Conservation (phyloP, 1,140 invertebrate genomes). For the Linepithema humile region DNA sequence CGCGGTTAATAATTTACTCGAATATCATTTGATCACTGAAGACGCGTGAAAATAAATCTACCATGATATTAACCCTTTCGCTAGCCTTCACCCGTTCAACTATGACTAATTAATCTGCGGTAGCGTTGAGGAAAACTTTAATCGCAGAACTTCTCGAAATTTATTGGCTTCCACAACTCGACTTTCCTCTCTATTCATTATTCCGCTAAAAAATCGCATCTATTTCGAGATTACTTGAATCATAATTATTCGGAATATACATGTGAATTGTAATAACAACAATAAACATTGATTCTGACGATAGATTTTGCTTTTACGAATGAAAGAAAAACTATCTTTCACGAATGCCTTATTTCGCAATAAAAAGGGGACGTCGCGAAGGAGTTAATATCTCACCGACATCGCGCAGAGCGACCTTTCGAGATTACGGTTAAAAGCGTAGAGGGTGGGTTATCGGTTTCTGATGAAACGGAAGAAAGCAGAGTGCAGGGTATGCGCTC, state of each 20-base stretch:
- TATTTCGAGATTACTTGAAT: neutral
- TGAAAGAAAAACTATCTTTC: neutral
- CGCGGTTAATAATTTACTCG: neutral
- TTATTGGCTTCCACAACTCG: neutral
- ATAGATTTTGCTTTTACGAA: neutral
- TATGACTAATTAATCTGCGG: neutral
- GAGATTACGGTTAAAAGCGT: neutral
- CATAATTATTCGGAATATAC: neutral
- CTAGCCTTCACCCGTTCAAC: neutral
- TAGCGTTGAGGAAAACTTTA: neutral
- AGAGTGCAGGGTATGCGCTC: neutral
- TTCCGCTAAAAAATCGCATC: neutral
- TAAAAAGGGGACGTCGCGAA: too few relatives aligned
- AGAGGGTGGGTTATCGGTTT: neutral
- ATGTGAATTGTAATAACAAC: neutral
- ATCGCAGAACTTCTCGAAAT: neutral
- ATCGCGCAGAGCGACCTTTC: neutral
- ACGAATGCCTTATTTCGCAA: neutral
- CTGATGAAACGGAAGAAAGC: slow-evolving; percentile 25
- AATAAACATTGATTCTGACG: neutral
- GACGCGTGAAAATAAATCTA: slow-evolving; percentile 11
- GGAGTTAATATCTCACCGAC: neutral
- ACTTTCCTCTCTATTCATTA: neutral
- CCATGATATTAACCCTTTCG: neutral
- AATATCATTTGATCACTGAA: neutral